Evolutionary conservation across 2,113 vertebrate genomes (phyloP).

Genomic region (Actenoides lindsayi): DNA sequence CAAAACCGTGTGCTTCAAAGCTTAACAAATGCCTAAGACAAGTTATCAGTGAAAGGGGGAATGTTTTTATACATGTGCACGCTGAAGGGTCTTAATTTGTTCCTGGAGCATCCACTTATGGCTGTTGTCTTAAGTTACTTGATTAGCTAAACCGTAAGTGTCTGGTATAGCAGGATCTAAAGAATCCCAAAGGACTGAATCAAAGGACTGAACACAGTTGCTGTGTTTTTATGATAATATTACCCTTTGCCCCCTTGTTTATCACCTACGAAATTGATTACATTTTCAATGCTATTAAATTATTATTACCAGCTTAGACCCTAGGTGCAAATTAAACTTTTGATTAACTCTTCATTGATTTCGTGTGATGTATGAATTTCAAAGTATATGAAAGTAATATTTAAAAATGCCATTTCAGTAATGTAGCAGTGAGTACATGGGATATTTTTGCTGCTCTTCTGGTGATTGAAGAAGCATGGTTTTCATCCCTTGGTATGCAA

Average conservation of each 20-base stretch:
- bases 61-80: not conserved
- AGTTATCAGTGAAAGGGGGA: not conserved
- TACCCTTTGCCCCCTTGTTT: slow-evolving; percentile 29
- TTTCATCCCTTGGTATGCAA: not conserved
- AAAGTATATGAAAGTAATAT: slow-evolving; percentile 20
- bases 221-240: not conserved
- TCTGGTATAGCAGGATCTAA: not conserved
- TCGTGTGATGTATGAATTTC: not conserved
- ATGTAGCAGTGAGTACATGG: not conserved
- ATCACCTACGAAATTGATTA: slow-evolving; percentile 32
- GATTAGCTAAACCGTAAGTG: not conserved
- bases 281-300: slow-evolving; percentile 13
- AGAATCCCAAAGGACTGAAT: not conserved
- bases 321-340: slow-evolving; percentile 37
- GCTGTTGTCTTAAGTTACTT: not conserved
- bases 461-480: not conserved
- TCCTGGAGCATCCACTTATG: not conserved
- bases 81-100: not conserved
- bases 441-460: slow-evolving; percentile 1
- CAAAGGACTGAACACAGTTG: not conserved
- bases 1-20: not conserved
- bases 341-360: slow-evolving; percentile 38
- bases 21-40: not conserved
- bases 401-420: slow-evolving; percentile 18
- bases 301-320: not conserved